Evolutionary conservation across 2,888 invertebrate genomes (phyloP).

Genomic region (Sesia bembeciformis): DNA sequence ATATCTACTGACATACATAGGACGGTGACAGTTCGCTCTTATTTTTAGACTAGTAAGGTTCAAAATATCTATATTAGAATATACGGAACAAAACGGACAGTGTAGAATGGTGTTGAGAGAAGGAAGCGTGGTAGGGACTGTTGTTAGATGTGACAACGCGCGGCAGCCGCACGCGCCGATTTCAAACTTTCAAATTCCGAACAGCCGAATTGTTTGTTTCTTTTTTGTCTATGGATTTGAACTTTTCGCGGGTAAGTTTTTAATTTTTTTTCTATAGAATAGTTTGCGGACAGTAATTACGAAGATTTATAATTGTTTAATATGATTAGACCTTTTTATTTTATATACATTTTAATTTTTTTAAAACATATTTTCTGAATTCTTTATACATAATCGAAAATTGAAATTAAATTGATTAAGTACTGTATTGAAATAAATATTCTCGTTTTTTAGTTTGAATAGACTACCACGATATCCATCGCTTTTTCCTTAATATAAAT

Average conservation of each 20-base stretch:
- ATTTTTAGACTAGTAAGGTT: background rate
- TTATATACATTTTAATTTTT: too few species aligned
- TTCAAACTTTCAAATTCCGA: background rate
- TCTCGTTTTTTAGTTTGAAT: too few species aligned
- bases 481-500: too few species aligned
- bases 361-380: too few species aligned
- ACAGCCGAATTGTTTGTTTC: background rate
- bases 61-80: background rate
- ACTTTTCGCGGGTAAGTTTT: background rate
- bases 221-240: background rate
- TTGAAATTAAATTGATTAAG: too few species aligned
- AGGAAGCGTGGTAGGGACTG: conserved; percentile 10
- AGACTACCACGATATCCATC: too few species aligned
- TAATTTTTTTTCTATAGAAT: too few species aligned
- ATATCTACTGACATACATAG: background rate
- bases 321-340: too few species aligned
- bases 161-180: conserved; percentile 11
- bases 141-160: conserved; percentile 10
- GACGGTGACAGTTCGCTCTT: background rate
- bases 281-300: too few species aligned
- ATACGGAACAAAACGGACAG: background rate
- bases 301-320: too few species aligned
- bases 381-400: too few species aligned
- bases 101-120: conserved; percentile 6
- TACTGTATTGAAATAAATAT: too few species aligned